Conservation (phyloP, 23 tunicate species). For the Phallusia fumigata region DNA sequence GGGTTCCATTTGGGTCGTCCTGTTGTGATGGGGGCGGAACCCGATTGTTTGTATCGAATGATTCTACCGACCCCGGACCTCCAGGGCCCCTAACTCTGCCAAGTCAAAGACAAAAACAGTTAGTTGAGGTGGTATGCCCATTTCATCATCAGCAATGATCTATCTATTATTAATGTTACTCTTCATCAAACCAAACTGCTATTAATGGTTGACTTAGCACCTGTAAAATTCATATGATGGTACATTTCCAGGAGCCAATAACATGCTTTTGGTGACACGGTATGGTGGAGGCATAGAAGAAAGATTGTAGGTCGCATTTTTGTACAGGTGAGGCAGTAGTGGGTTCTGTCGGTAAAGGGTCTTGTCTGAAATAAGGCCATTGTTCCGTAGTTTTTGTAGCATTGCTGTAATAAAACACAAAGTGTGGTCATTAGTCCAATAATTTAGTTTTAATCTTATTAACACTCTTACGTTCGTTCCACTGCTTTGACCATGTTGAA, state of each 20-base stretch:
- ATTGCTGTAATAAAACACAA: constrained; percentile 42
- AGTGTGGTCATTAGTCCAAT: no score
- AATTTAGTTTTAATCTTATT: no score
- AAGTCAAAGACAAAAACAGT: no score
- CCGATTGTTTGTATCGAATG: constrained; percentile 27
- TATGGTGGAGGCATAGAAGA: constrained; percentile 81
- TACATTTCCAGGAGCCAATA: constrained; percentile 74
- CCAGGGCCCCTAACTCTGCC: constrained; percentile 13
- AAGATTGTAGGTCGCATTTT: constrained; percentile 67
- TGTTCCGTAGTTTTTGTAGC: constrained; percentile 68
- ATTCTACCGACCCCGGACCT: constrained; percentile 20
- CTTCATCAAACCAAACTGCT: no score
- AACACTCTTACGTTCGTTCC: constrained; percentile 71
- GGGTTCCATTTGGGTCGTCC: constrained; percentile 16
- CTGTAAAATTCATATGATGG: constrained; percentile 78
- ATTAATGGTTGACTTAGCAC: constrained; percentile 5
- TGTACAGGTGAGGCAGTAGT: constrained; percentile 66
- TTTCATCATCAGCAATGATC: no score
- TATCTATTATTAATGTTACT: not conserved
- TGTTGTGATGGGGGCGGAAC: constrained; percentile 78
- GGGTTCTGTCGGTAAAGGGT: constrained; percentile 73
- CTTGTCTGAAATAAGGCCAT: constrained; percentile 73
- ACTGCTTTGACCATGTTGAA: constrained; percentile 73
- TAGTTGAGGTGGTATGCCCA: no score
- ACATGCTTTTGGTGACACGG: constrained; percentile 79